These are phyloP conservation scores for Noctua fimbriata DNA, from an alignment of 2,888 invertebrate species.

Conservation along the genomic window DNA sequence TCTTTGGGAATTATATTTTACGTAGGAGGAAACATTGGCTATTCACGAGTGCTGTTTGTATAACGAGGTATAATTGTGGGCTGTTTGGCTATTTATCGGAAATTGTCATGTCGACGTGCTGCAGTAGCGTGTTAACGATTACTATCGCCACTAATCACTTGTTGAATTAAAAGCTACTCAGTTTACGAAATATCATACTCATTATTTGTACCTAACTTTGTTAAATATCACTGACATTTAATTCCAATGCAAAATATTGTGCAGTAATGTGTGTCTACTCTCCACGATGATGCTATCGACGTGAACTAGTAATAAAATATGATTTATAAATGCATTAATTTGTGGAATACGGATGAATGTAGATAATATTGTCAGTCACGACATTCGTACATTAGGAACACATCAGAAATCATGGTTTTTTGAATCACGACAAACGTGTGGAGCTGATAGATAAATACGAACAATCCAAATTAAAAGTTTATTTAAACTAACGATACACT, in stretches of 20 bases:
- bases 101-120: constrained; percentile 40
- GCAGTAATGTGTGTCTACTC: constrained; percentile 28
- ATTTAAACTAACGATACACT: constrained; percentile 36
- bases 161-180: constrained; percentile 33
- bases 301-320: constrained; percentile 37
- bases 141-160: constrained; percentile 34
- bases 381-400: constrained; percentile 61
- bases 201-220: constrained; percentile 24
- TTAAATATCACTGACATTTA: constrained; percentile 5
- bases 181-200: constrained; percentile 5
- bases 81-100: constrained; percentile 29
- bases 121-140: constrained; percentile 38
- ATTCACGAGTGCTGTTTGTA: constrained; percentile 12
- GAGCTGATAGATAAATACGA: constrained; percentile 32
- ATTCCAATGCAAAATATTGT: constrained; percentile 38
- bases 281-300: constrained; percentile 18
- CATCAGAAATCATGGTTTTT: constrained; percentile 57
- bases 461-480: constrained; percentile 37
- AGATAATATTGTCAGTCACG: constrained; percentile 60
- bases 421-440: constrained; percentile 35
- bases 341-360: constrained; percentile 27
- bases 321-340: constrained; percentile 53
- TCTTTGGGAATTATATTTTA: constrained; percentile 54
- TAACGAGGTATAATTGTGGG: constrained; percentile 32
- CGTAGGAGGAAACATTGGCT: constrained; percentile 32